These are phyloP conservation scores for Lasioglossum vierecki DNA, from an alignment of 2,888 invertebrate species.

Conservation along the genomic window DNA sequence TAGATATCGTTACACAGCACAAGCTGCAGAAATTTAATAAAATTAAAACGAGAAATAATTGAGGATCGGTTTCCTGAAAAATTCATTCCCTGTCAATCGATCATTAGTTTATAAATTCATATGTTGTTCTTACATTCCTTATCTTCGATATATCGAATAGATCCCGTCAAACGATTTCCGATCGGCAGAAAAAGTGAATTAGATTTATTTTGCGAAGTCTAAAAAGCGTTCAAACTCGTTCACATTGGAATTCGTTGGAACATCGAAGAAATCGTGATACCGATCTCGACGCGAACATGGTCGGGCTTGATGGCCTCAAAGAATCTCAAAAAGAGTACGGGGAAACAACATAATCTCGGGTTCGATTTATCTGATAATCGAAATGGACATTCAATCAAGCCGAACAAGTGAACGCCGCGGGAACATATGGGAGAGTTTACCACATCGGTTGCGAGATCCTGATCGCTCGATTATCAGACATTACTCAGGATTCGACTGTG, in stretches of 20 bases:
- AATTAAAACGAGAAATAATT: not conserved
- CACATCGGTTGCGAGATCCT: not conserved
- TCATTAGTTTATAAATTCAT: not conserved
- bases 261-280: not conserved
- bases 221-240: not conserved
- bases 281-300: slow-evolving; percentile 6
- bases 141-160: not conserved
- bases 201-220: not conserved
- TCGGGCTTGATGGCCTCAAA: not conserved
- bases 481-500: not conserved
- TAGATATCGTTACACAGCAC: not conserved
- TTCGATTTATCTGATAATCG: slow-evolving; percentile 19
- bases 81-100: not conserved
- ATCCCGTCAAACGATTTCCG: not conserved
- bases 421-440: slow-evolving; percentile 8
- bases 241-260: not conserved
- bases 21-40: not conserved
- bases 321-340: slow-evolving; percentile 6
- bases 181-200: not conserved
- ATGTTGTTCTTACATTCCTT: no score
- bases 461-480: not conserved
- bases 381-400: slow-evolving; percentile 17
- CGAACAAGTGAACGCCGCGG: slow-evolving; percentile 14
- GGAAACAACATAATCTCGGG: slow-evolving; percentile 14
- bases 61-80: not conserved